These are phyloP conservation scores for Herpailurus yagouaroundi DNA, from an alignment of 2,113 vertebrate species.

Conservation along the genomic window DNA sequence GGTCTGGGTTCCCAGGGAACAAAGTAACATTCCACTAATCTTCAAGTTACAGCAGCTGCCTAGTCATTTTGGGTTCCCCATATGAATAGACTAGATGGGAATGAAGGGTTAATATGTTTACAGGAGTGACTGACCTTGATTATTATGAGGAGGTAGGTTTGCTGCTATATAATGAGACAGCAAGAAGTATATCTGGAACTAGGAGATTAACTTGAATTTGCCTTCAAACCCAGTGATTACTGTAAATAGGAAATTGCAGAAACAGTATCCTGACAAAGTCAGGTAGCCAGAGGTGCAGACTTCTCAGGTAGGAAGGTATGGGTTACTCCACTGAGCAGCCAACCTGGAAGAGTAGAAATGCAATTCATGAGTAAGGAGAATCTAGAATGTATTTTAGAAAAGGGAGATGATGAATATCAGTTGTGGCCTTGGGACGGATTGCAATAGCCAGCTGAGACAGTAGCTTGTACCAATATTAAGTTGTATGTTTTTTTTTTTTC, in stretches of 20 bases:
- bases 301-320: not conserved
- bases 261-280: not conserved
- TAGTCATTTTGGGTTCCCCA: not conserved
- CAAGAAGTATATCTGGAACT: not conserved
- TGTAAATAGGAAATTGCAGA: not conserved
- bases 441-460: not conserved
- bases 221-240: not conserved
- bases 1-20: not conserved
- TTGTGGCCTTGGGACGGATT: not conserved
- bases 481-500: not conserved
- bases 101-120: not conserved
- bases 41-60: not conserved
- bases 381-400: not conserved
- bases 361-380: not conserved
- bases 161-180: not conserved
- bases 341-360: not conserved
- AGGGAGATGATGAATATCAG: not conserved
- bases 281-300: not conserved
- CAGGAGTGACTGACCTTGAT: not conserved
- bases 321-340: not conserved
- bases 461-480: not conserved
- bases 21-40: not conserved
- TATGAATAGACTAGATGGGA: not conserved
- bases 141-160: not conserved
- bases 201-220: not conserved